Percentiles rank a stretch among this genome's conserved stretches.
Evolutionary conservation across 1,140 invertebrate species (phyloP).

Genomic region (Cherax destructor): DNA sequence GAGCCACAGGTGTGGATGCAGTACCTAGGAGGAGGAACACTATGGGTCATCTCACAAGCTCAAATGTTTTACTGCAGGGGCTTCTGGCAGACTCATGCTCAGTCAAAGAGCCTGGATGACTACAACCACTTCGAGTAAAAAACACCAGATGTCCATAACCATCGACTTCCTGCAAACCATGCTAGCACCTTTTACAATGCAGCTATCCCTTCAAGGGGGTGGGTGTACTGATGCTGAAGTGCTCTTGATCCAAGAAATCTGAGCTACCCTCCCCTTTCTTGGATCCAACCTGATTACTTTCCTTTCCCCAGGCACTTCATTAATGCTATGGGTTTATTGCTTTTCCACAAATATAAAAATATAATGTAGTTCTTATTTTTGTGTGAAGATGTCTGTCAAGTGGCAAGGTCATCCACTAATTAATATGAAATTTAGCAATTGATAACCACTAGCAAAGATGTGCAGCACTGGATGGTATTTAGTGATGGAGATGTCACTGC

Average conservation of each 20-base stretch:
- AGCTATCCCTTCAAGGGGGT: too few relatives aligned
- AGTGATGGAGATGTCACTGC: neutral
- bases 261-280: too few relatives aligned
- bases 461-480: neutral
- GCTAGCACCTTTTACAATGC: too few relatives aligned
- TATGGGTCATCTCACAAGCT: neutral
- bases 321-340: too few relatives aligned
- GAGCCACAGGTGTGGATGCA: neutral
- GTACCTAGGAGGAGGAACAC: neutral
- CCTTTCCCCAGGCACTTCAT: neutral
- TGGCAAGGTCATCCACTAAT: neutral
- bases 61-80: neutral
- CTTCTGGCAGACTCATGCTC: neutral
- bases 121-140: neutral
- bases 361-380: neutral
- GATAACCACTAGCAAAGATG: neutral
- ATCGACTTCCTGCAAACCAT: neutral
- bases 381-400: neutral
- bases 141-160: neutral
- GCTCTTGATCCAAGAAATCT: too few relatives aligned
- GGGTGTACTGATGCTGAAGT: neutral
- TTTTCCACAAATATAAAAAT: too few relatives aligned
- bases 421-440: neutral
- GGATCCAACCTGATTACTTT: neutral
- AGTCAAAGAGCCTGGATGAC: neutral